Evolutionary conservation across 1,140 invertebrate species (phyloP).

Genomic region (Neodiprion fabricii): DNA sequence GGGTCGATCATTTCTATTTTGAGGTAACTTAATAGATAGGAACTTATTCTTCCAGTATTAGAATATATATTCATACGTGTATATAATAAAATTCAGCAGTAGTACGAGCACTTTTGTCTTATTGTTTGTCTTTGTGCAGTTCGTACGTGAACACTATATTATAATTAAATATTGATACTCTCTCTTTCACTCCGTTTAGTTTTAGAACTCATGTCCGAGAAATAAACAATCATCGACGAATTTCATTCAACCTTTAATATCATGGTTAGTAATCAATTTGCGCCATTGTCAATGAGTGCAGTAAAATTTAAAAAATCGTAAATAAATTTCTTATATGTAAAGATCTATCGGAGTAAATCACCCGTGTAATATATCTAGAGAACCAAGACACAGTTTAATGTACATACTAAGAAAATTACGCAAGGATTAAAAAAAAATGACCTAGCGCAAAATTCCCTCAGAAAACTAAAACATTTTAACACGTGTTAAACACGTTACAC

Average conservation of each 20-base stretch:
- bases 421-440: background rate
- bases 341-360: background rate
- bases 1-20: too few species aligned
- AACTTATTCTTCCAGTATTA: too few species aligned
- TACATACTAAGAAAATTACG: background rate
- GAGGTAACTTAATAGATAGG: too few species aligned
- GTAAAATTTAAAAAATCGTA: background rate
- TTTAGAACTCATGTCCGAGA: background rate
- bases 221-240: too few species aligned
- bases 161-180: too few species aligned
- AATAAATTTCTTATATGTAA: background rate
- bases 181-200: background rate
- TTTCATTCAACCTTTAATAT: background rate
- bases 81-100: background rate
- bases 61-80: background rate
- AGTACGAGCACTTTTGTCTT: background rate
- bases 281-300: background rate
- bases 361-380: background rate
- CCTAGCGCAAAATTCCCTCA: background rate
- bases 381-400: background rate
- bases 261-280: background rate
- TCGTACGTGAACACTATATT: background rate
- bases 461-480: too few species aligned
- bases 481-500: too few species aligned
- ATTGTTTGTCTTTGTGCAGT: background rate